Evolutionary conservation across 2,888 invertebrate genomes (phyloP).

Genomic region (Anoplius nigerrimus): DNA sequence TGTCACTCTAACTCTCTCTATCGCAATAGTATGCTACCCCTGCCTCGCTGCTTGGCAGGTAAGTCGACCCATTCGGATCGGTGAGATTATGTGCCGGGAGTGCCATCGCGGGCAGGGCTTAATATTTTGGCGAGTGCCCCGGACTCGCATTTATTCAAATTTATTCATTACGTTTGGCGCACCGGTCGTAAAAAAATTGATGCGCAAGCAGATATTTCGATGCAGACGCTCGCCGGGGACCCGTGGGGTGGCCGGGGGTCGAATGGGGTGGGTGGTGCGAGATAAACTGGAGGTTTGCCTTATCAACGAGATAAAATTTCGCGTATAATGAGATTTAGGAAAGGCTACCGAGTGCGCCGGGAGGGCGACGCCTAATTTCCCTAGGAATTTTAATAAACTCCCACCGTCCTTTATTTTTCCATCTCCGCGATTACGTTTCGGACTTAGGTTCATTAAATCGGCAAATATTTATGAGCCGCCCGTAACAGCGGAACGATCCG

Average conservation of each 20-base stretch:
- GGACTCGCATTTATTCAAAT: constrained; percentile 40
- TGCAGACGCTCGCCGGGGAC: not conserved
- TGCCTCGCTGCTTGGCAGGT: too few species aligned
- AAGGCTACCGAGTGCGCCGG: not conserved
- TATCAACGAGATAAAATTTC: not conserved
- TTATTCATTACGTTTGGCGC: constrained; percentile 43
- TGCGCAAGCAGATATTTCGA: constrained; percentile 8
- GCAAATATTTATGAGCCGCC: constrained; percentile 4
- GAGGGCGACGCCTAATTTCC: not conserved
- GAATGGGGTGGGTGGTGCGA: not conserved
- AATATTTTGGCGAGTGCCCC: constrained; percentile 39
- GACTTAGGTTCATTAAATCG: constrained; percentile 6
- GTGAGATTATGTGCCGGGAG: too few species aligned
- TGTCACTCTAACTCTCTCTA: too few species aligned
- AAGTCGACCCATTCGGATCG: too few species aligned
- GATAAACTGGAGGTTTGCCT: not conserved
- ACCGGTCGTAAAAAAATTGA: constrained; percentile 34
- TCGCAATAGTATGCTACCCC: too few species aligned
- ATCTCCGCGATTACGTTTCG: not conserved
- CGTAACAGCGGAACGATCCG: constrained; percentile 4
- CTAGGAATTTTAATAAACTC: constrained; percentile 4
- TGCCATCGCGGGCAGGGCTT: constrained; percentile 20
- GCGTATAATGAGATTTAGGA: constrained; percentile 5
- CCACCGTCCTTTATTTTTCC: not conserved
- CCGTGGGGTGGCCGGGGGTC: not conserved